These are phyloP conservation scores for Dicaeum eximium DNA, from an alignment of 2,113 vertebrate genomes.

Conservation along the genomic window DNA sequence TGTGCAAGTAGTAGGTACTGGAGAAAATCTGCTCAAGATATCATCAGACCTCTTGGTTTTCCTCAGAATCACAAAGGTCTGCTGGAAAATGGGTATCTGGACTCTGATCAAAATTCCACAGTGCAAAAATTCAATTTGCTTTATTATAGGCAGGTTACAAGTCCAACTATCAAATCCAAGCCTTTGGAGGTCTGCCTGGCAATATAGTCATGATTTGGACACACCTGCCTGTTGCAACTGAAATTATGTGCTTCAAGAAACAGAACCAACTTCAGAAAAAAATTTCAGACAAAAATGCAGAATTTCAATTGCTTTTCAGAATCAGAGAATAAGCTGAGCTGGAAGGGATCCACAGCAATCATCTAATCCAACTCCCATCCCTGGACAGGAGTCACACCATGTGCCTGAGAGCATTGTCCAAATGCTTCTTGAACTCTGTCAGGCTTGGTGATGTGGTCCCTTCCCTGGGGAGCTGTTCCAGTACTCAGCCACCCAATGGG, in stretches of 20 bases:
- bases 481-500: too few relatives aligned
- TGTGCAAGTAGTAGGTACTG: background rate
- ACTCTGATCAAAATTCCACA: background rate
- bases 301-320: background rate
- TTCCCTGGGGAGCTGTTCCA: background rate
- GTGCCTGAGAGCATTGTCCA: background rate
- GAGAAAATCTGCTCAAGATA: background rate
- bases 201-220: background rate
- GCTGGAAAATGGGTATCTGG: background rate
- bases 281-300: background rate
- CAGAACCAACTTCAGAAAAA: background rate
- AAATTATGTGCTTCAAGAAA: background rate
- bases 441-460: too few relatives aligned
- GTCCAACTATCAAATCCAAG: background rate
- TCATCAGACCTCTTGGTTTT: background rate
- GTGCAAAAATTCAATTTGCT: background rate
- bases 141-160: background rate
- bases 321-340: background rate
- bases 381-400: too few relatives aligned
- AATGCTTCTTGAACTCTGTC: background rate
- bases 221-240: background rate
- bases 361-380: background rate
- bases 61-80: background rate
- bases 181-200: background rate
- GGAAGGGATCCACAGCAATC: background rate